phyloP scores from a whole-genome alignment of 1,140 invertebrate genomes.

The Neelides sp. region DNA sequence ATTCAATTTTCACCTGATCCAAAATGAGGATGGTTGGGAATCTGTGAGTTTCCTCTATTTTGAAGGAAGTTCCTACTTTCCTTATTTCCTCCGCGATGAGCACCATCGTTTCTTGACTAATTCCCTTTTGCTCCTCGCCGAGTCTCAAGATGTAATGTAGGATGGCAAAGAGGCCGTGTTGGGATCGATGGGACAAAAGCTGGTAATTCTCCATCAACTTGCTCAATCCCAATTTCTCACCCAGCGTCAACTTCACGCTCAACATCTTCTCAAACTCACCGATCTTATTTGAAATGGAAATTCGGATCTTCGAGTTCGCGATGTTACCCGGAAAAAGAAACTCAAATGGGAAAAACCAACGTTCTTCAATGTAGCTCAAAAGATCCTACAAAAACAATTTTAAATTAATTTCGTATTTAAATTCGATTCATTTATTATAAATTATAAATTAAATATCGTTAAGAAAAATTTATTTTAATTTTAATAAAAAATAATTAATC shows the following conservation, averaged over 20 bases:
- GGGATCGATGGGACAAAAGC: not conserved
- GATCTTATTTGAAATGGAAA: slow-evolving; percentile 2
- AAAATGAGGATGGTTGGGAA: slow-evolving; percentile 26
- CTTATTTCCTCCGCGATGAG: not conserved
- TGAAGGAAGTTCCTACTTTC: not conserved
- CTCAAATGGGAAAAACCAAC: slow-evolving; percentile 23
- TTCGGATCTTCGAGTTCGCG: not conserved
- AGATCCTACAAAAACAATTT: no score
- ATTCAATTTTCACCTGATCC: slow-evolving; percentile 18
- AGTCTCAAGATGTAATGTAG: not conserved
- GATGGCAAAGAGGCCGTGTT: not conserved
- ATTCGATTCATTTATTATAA: no score
- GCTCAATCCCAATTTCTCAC: slow-evolving; percentile 13
- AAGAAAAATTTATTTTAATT: no score
- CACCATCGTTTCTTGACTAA: not conserved
- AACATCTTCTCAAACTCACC: not conserved
- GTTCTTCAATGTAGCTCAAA: slow-evolving; percentile 19
- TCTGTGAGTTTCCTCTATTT: not conserved
- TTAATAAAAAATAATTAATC: no score
- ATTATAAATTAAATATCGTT: no score
- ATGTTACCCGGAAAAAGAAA: slow-evolving; percentile 26
- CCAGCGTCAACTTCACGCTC: not conserved
- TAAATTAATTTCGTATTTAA: no score
- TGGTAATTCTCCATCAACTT: slow-evolving; percentile 25
- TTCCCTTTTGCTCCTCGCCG: not conserved